A percentile compares a stretch with the other conserved stretches of the same genome.
These are phyloP conservation scores for Gobius niger DNA, from an alignment of 2,113 vertebrate genomes.

Conservation along the genomic window DNA sequence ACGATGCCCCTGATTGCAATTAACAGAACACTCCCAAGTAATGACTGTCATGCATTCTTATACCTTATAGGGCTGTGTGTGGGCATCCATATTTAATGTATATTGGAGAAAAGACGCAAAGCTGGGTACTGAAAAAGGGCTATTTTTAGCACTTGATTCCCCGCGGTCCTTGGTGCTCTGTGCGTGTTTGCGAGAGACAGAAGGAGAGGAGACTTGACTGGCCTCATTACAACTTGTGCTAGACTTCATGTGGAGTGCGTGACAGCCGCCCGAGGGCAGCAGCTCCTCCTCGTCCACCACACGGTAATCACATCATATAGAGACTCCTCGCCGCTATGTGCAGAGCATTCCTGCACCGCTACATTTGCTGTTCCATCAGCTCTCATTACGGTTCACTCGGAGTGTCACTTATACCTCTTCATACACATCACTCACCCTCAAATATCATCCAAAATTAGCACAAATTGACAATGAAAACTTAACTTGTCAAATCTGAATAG, in stretches of 20 bases:
- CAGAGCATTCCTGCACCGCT: slow-evolving; percentile 14
- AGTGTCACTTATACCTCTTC: slow-evolving; percentile 11
- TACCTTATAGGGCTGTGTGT: neutral
- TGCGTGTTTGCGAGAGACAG: slow-evolving; percentile 8
- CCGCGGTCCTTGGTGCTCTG: neutral
- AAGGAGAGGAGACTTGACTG: slow-evolving; percentile 29
- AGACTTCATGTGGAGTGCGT: slow-evolving; percentile 36
- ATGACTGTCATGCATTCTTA: neutral
- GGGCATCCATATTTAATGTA: neutral
- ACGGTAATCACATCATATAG: slow-evolving; percentile 62
- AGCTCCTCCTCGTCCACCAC: slow-evolving; percentile 39
- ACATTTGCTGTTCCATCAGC: slow-evolving; percentile 15
- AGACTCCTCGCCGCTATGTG: slow-evolving; percentile 27
- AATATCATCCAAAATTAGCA: neutral
- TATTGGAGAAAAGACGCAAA: slow-evolving; percentile 1
- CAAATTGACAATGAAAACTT: neutral
- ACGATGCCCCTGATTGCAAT: no score
- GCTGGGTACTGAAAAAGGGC: neutral
- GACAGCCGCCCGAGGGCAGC: slow-evolving; percentile 47
- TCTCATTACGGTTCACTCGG: slow-evolving; percentile 14
- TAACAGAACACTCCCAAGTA: no score
- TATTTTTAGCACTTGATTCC: slow-evolving; percentile 25
- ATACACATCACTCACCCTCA: slow-evolving; percentile 6
- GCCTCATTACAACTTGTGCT: slow-evolving; percentile 42
- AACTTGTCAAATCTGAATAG: neutral